Evolutionary conservation across 2,888 invertebrate species (phyloP).

Genomic region (Busseola fusca): DNA sequence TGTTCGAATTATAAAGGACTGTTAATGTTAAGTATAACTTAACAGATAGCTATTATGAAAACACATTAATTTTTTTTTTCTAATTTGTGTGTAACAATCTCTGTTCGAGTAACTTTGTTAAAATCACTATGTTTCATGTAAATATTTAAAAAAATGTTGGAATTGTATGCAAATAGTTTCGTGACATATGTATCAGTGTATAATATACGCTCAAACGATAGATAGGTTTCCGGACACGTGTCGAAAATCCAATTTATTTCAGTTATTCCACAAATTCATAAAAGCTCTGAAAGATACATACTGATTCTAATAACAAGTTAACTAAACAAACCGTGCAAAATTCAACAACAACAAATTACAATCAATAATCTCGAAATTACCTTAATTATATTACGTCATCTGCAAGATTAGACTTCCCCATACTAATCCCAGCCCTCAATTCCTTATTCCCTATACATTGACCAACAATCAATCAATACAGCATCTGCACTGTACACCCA

Average conservation of each 20-base stretch:
- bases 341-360: too few species aligned
- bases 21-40: neutral
- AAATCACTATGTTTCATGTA: neutral
- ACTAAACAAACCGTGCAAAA: neutral
- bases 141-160: slow-evolving; percentile 14
- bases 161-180: slow-evolving; percentile 26
- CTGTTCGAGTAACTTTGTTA: neutral
- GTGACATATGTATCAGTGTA: slow-evolving; percentile 1
- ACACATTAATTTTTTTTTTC: neutral
- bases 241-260: slow-evolving; percentile 16
- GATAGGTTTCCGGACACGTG: neutral
- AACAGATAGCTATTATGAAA: neutral
- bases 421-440: neutral
- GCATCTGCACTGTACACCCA: slow-evolving; percentile 47
- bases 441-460: neutral
- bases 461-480: slow-evolving; percentile 34
- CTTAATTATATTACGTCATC: neutral
- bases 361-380: neutral
- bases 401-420: neutral
- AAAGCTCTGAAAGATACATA: neutral
- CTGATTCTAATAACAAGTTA: neutral
- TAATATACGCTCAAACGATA: slow-evolving; percentile 1
- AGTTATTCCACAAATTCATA: neutral
- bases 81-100: neutral
- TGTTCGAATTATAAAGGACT: neutral